Conservation (phyloP, 2,797 vertebrate species). For the Tenualosa ilisha region DNA sequence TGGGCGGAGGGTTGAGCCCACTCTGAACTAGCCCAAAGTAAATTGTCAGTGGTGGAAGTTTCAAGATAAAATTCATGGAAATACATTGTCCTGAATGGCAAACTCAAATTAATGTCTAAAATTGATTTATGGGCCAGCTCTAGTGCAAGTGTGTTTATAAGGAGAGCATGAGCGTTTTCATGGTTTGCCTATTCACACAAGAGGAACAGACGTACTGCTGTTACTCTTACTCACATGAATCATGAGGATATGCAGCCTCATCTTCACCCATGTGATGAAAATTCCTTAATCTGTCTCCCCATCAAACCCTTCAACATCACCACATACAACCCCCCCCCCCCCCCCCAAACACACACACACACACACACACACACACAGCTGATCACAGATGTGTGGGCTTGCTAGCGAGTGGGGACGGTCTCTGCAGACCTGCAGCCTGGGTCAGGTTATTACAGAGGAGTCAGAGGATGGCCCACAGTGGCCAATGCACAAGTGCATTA, state of each 20-base stretch:
- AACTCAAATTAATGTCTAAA: too few species aligned
- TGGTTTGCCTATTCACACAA: too few species aligned
- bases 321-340: not conserved
- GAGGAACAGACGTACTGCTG: not conserved
- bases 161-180: too few species aligned
- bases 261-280: not conserved
- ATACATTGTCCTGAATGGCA: too few species aligned
- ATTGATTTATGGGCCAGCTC: too few species aligned
- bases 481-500: constrained; percentile 29
- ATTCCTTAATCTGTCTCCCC: not conserved
- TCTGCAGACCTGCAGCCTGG: constrained; percentile 32
- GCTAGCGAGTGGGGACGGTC: not conserved
- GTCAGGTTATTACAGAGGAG: constrained; percentile 25
- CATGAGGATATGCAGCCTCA: not conserved
- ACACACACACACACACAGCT: not conserved
- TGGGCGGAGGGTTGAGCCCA: too few species aligned
- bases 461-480: not conserved
- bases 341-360: not conserved
- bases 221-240: too few species aligned
- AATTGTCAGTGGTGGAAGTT: too few species aligned
- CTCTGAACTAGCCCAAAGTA: too few species aligned
- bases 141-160: too few species aligned
- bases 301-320: too few species aligned
- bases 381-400: not conserved
- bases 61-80: too few species aligned